Base-by-base conservation (phyloP, 2,797 vertebrate species). In the Rhynchonycteris naso region DNA sequence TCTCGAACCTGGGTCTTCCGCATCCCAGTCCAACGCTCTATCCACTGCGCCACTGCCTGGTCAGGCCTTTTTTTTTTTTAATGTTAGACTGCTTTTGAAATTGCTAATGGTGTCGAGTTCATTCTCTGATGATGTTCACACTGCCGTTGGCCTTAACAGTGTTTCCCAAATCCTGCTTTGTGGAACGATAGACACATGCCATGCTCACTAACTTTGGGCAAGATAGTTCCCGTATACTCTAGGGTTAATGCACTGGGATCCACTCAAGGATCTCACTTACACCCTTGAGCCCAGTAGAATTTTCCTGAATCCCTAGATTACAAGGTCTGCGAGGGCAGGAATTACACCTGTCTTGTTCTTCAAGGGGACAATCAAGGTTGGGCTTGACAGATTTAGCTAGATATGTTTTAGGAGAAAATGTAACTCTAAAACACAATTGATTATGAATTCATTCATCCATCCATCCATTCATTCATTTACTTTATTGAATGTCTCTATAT, bases 31-130 rank as follows among this genome's bases (percentile, higher is more conserved):
- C n/a, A n/a, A n/a, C n/a, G n/a, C n/a, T n/a, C n/a, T n/a, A n/a
- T n/a, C n/a, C n/a, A n/a, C n/a, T n/a, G n/a, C n/a, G n/a, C n/a
- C n/a, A n/a, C n/a, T n/a, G n/a, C n/a, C n/a, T n/a, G n/a, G n/a
- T n/a, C n/a, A n/a, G n/a, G n/a, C n/a, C n/a, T 8, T 5, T 33
- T 47, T 43, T 19, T 33, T 66, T 66, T 43, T 43, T 4, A 43
- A 33, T 43, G 59, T 76, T 35, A 50, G 69, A 58, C 66, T 75
- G 58, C 69, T 95, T 84, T 80, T 61, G 74, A 94, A 75, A 61
- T 35, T 38, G 58, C 33, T 79, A 56, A 43, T 8, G 56, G 63
- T 78, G 18, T 52, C 50, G 33, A 63, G 38, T 56, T 84, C 14
- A 0, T 38, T 66, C 35, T 52, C 81, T 38, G 59, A 52, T 5